Percentiles rank a stretch among this genome's conserved stretches.
Conservation (phyloP, 2,113 vertebrate genomes). For the Chinchilla lanigera region DNA sequence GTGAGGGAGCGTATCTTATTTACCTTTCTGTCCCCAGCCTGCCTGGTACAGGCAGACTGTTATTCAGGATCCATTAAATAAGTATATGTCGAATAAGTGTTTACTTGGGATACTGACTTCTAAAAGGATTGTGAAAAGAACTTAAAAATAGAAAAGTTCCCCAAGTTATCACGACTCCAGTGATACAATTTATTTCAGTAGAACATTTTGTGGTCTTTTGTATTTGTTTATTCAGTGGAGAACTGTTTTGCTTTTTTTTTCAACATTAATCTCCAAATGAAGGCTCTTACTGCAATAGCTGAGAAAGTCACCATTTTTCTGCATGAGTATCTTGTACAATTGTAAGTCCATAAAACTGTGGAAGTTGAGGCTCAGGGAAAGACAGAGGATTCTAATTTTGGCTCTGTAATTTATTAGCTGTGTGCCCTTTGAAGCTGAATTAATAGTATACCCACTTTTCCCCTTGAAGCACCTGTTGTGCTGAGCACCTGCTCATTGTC, state of each 20-base stretch:
- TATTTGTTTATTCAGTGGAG: constrained; percentile 13
- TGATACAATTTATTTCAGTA: constrained; percentile 5
- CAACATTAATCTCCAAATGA: not conserved
- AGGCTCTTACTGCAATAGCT: not conserved
- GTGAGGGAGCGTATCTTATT: not conserved
- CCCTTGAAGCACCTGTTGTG: not conserved
- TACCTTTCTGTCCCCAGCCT: not conserved
- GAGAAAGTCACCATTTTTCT: not conserved
- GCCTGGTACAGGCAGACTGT: not conserved
- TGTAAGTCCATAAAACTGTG: not conserved
- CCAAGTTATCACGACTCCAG: not conserved
- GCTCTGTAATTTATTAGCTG: not conserved
- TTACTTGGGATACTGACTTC: not conserved
- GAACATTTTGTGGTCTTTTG: constrained; percentile 17
- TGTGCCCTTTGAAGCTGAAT: not conserved
- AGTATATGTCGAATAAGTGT: not conserved
- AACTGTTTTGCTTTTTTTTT: constrained; percentile 21
- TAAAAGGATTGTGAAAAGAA: constrained; percentile 5
- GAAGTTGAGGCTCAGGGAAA: not conserved
- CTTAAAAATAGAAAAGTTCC: constrained; percentile 51
- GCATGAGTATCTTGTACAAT: not conserved
- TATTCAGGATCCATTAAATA: not conserved
- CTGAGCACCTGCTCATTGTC: not conserved
- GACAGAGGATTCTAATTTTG: not conserved
- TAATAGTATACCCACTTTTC: not conserved